Evolutionary conservation across 37 sponge, comb jelly and placozoan genomes (phyloP).

Genomic region (Crambe crambe): DNA sequence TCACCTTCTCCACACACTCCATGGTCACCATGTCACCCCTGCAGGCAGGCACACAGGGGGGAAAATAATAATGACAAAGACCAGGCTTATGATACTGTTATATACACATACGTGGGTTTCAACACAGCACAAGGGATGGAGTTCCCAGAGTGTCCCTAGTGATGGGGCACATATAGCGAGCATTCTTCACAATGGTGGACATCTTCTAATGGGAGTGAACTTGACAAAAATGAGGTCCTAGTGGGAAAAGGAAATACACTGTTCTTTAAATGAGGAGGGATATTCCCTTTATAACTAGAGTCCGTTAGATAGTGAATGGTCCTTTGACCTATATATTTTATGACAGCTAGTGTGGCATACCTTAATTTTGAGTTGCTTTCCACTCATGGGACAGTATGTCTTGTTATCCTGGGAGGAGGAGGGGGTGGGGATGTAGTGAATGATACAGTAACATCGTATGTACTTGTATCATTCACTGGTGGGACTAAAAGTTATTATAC

Average conservation of each 20-base stretch:
- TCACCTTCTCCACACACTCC: slow-evolving; percentile 90
- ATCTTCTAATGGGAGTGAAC: slow-evolving; percentile 68
- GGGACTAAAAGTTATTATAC: slow-evolving; percentile 8
- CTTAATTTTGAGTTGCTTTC: slow-evolving; percentile 74
- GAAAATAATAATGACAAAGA: no score
- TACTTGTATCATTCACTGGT: background rate
- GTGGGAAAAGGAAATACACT: no score
- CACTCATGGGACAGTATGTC: slow-evolving; percentile 90
- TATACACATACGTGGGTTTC: slow-evolving; percentile 76
- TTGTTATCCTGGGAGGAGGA: slow-evolving; percentile 79
- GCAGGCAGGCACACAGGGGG: no score
- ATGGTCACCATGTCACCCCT: no score
- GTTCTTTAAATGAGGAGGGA: no score
- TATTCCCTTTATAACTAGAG: no score
- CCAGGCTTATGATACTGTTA: no score
- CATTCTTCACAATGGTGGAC: slow-evolving; percentile 42
- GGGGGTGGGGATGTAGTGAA: no score
- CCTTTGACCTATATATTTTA: no score
- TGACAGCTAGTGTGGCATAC: no score
- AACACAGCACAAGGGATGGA: slow-evolving; percentile 86
- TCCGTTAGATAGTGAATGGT: no score
- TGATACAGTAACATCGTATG: no score
- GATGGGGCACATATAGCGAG: slow-evolving; percentile 87
- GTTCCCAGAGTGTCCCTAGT: slow-evolving; percentile 86
- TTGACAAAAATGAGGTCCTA: slow-evolving; percentile 79